Conservation (phyloP, 2,113 vertebrate genomes). For the Dasypus novemcinctus region DNA sequence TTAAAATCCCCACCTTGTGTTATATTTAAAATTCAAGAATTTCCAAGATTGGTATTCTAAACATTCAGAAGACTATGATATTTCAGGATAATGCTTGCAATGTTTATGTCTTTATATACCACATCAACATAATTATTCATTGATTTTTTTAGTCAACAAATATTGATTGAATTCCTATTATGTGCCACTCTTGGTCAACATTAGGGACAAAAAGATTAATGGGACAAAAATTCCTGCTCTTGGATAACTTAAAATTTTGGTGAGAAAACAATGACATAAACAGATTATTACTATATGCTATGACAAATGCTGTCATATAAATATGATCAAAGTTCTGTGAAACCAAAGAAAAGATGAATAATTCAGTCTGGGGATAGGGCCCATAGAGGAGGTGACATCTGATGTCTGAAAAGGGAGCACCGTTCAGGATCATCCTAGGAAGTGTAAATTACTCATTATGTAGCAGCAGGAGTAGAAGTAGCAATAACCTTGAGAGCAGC, state of each 20-base stretch:
- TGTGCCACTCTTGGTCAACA: not conserved
- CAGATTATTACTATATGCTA: not conserved
- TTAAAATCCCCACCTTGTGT: not conserved
- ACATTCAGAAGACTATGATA: not conserved
- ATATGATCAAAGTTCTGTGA: slow-evolving; percentile 18
- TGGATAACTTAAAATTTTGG: slow-evolving; percentile 3
- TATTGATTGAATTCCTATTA: slow-evolving; percentile 15
- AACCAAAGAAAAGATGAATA: not conserved
- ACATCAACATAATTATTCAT: not conserved
- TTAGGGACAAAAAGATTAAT: not conserved
- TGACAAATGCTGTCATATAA: not conserved
- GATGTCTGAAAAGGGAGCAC: not conserved
- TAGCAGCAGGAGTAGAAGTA: not conserved
- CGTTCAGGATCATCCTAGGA: not conserved
- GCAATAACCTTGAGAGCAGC: not conserved
- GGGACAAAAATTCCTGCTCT: not conserved
- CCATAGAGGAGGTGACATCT: not conserved
- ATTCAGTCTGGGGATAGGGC: not conserved
- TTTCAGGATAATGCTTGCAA: slow-evolving; percentile 24
- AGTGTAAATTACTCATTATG: not conserved
- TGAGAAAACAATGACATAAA: not conserved
- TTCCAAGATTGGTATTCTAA: slow-evolving; percentile 42
- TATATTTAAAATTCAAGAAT: slow-evolving; percentile 19
- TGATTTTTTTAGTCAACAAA: not conserved
- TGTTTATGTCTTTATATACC: not conserved